Evolutionary conservation across 2,113 vertebrate genomes (phyloP).

Genomic region (Chrysemys picta): DNA sequence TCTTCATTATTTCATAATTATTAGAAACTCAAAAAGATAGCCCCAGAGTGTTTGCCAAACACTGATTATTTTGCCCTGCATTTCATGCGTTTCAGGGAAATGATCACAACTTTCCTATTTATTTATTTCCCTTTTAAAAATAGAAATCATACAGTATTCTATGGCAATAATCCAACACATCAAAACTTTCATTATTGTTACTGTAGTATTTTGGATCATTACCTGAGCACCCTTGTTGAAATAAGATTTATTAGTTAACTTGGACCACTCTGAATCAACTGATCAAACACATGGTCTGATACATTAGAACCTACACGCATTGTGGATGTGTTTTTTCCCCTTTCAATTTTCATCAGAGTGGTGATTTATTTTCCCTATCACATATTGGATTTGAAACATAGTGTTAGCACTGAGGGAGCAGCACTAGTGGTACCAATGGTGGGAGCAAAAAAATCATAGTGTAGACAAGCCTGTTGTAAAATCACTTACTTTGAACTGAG

Average conservation of each 20-base stretch:
- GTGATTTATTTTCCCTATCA: not conserved
- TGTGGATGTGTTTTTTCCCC: not conserved
- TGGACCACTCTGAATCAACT: not conserved
- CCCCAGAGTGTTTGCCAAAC: not conserved
- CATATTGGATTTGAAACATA: not conserved
- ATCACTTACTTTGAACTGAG: not conserved
- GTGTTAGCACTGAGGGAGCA: not conserved
- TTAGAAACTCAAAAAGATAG: not conserved
- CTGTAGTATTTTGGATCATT: not conserved
- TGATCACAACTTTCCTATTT: not conserved
- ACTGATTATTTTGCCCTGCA: not conserved
- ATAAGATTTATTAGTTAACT: not conserved
- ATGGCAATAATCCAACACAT: not conserved
- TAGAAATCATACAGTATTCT: not conserved
- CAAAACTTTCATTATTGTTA: not conserved
- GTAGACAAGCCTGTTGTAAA: not conserved
- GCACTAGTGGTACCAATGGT: not conserved
- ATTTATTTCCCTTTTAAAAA: not conserved
- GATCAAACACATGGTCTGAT: not conserved
- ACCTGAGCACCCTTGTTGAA: not conserved
- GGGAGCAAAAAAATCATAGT: not conserved
- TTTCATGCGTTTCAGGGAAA: not conserved
- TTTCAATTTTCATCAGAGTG: not conserved
- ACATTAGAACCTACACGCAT: not conserved
- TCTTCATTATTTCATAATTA: not conserved